Percentiles rank a stretch among this genome's conserved stretches.
Conservation (phyloP, 2,113 vertebrate genomes). For the Megaleporinus macrocephalus region DNA sequence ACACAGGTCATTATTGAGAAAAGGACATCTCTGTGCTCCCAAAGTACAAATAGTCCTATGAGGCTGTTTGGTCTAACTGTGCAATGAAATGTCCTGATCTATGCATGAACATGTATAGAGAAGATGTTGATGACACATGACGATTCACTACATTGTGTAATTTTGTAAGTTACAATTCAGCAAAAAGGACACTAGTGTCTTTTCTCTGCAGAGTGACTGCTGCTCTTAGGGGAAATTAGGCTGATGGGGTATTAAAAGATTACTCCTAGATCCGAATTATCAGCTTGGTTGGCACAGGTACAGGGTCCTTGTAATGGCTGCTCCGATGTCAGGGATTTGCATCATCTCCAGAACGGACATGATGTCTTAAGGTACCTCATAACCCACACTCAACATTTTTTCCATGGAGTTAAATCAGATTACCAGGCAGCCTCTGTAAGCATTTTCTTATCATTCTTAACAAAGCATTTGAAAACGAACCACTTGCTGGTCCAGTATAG, state of each 20-base stretch:
- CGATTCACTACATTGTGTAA: not conserved
- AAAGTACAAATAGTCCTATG: too few species aligned
- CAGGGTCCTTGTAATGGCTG: not conserved
- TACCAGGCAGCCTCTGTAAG: not conserved
- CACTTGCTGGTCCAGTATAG: not conserved
- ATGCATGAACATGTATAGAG: not conserved
- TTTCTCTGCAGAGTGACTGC: not conserved
- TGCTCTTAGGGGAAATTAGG: conserved; percentile 52
- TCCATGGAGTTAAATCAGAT: not conserved
- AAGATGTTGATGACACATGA: not conserved
- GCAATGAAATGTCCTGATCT: too few species aligned
- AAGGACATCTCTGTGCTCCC: too few species aligned
- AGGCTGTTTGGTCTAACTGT: too few species aligned
- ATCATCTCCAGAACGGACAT: not conserved
- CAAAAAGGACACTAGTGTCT: not conserved
- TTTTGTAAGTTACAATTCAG: not conserved
- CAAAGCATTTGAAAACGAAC: not conserved
- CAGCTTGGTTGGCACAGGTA: conserved; percentile 27
- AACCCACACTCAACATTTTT: not conserved
- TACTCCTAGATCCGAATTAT: conserved; percentile 72
- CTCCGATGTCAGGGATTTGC: conserved; percentile 33
- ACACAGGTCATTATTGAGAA: too few species aligned
- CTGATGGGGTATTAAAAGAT: conserved; percentile 78
- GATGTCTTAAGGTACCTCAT: not conserved
- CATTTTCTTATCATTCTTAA: not conserved